Evolutionary conservation across 2,888 invertebrate genomes (phyloP).

Genomic region (Pyrochroa serraticornis): DNA sequence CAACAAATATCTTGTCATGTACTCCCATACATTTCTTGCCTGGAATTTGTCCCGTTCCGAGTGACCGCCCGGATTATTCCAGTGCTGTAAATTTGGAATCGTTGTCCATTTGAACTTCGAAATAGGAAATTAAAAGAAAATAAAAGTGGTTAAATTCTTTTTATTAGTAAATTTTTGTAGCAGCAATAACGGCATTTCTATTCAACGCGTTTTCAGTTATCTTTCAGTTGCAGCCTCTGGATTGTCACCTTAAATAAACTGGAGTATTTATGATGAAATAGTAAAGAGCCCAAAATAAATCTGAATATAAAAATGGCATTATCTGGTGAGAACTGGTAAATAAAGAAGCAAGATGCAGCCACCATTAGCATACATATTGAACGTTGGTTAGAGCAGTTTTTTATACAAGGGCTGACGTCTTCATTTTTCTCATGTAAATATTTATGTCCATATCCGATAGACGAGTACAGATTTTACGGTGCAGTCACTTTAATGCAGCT

Average conservation of each 20-base stretch:
- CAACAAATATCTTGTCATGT: constrained; percentile 14
- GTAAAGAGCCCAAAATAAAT: constrained; percentile 7
- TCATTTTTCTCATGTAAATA: constrained; percentile 33
- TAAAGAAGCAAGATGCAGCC: constrained; percentile 37
- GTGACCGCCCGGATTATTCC: constrained; percentile 13
- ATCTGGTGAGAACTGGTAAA: constrained; percentile 35
- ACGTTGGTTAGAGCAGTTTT: constrained; percentile 23
- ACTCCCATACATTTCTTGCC: constrained; percentile 2
- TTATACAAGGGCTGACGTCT: constrained; percentile 31
- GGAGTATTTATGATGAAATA: constrained; percentile 7
- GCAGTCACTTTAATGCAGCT: too few species aligned
- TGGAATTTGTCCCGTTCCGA: constrained; percentile 9
- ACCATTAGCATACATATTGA: constrained; percentile 45
- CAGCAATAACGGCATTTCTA: too few species aligned
- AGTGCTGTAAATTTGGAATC: neutral
- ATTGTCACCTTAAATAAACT: constrained; percentile 2
- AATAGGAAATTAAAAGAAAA: neutral
- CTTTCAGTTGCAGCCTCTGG: neutral
- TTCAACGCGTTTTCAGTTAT: neutral
- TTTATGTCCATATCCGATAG: neutral
- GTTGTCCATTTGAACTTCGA: neutral
- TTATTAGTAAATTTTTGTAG: too few species aligned
- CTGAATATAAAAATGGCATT: constrained; percentile 23
- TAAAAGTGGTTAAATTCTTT: neutral
- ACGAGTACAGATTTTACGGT: too few species aligned